Evolutionary conservation across 2,797 vertebrate species (phyloP), one percentile per base, ranked within the genome.

Genomic region (Tapirus indicus): DNA sequence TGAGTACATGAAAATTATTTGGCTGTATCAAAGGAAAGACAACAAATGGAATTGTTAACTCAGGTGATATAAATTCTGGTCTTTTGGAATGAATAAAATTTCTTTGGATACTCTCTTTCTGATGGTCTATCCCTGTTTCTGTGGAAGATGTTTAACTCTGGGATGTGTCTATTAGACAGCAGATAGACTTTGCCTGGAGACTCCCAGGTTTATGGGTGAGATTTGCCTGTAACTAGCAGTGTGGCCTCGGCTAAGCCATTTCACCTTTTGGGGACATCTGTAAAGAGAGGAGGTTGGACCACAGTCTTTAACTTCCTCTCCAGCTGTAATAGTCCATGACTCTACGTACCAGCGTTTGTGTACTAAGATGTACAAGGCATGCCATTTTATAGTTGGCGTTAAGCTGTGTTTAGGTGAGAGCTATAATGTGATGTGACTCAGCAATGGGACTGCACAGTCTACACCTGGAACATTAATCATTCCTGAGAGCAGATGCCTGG

Each of bases 41-140:
- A 52, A 60, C 29, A 35, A 49, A 86, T 10, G 38, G 27, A 62
- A 35, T 60, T 71, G 23, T 68, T 80, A 80, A 72, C 38, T 62
- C 4, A 23, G 64, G 29, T 62, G 44, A 58, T 14, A 3, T 56
- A 77, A n/a, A 27, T 35, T 27, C 35, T 41, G 62, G 5, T 69
- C n/a, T 94, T 94, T 44, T 68, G 54, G 29, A 20, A 77, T 21
- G 47, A 71, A n/a, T 41, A 58, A 25, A 27, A 66, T 82, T 62
- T 71, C 62, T 89, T 85, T 64, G 74, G 68, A 60, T 83, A 27
- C 62, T 82, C 80, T 69, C 47, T 54, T 78, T 83, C 12, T 7
- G 6, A 38, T 64, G 49, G 1, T 52, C 41, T 62, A 29, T 38
- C 35, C 47, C 38, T 18, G 6, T 80, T 85, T 95, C 82, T 4